Evolutionary conservation across 2,113 vertebrate species (phyloP).

Genomic region (Saiga tatarica): DNA sequence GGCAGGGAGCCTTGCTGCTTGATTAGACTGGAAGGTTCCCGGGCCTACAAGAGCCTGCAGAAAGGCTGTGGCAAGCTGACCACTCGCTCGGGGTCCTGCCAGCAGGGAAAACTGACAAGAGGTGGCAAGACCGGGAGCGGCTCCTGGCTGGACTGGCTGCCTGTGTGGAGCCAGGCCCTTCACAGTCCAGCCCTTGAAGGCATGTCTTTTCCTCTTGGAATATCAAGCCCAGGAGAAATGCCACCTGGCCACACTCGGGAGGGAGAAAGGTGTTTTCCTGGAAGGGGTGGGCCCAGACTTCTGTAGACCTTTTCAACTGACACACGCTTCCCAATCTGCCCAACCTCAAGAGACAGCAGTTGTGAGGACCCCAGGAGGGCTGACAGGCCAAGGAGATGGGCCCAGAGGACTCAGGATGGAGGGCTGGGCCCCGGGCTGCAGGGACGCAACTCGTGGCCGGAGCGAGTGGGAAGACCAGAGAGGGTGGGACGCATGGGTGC

Average conservation of each 20-base stretch:
- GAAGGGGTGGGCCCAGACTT: not conserved
- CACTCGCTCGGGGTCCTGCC: not conserved
- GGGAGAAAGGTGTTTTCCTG: not conserved
- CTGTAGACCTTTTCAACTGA: not conserved
- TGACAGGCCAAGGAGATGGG: not conserved
- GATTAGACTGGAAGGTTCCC: not conserved
- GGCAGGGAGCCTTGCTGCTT: not conserved
- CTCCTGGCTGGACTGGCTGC: not conserved
- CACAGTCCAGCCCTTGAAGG: fast-evolving
- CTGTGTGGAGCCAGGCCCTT: not conserved
- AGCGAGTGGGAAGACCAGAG: too few species aligned
- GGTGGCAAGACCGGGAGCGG: fast-evolving
- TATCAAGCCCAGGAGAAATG: not conserved
- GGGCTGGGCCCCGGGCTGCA: not conserved
- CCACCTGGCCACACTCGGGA: too few species aligned
- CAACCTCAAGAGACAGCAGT: not conserved
- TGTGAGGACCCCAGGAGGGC: not conserved
- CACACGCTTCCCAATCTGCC: not conserved
- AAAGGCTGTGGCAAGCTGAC: not conserved
- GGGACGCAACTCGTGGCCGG: not conserved
- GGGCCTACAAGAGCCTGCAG: fast-evolving
- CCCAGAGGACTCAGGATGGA: not conserved
- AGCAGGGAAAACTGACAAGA: too few species aligned
- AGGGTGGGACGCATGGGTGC: too few species aligned
- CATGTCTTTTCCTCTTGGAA: not conserved